Evolutionary conservation across 2,888 invertebrate genomes (phyloP).

Genomic region (Acanthosepion lycidas): DNA sequence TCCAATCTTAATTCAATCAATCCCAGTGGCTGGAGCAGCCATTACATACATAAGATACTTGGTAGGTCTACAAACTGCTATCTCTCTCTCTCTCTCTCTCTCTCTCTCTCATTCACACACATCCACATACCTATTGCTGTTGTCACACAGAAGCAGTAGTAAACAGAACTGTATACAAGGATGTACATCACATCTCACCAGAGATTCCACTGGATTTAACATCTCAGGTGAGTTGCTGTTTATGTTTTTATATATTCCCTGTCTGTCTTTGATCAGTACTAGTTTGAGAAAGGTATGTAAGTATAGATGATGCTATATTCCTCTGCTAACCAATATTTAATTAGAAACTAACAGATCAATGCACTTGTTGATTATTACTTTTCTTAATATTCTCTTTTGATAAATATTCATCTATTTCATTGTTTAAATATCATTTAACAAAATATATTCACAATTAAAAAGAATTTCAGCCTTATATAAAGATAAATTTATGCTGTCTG

Average conservation of each 20-base stretch:
- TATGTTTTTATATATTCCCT: conserved; percentile 6
- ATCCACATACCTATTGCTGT: conserved; percentile 33
- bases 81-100: conserved; percentile 13
- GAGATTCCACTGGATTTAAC: conserved; percentile 33
- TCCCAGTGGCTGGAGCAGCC: conserved; percentile 23
- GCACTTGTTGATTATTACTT: conserved; percentile 1
- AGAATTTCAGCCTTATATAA: neutral
- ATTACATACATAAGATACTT: conserved; percentile 33
- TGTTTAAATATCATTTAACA: neutral
- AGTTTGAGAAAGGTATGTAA: neutral
- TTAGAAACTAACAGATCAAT: neutral
- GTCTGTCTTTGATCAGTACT: neutral
- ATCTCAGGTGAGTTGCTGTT: conserved; percentile 23
- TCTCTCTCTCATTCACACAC: neutral
- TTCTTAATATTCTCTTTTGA: neutral
- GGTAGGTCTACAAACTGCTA: conserved; percentile 33
- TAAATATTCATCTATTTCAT: neutral
- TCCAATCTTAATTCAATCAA: conserved; percentile 33
- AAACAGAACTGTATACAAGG: conserved; percentile 14
- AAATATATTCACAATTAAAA: neutral
- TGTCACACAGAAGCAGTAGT: conserved; percentile 14
- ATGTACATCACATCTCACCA: conserved; percentile 1
- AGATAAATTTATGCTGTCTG: neutral
- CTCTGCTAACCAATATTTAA: neutral
- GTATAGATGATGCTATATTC: neutral